phyloP scores from a whole-genome alignment of 2,113 vertebrate species.

The Anser brachyrhynchus region DNA sequence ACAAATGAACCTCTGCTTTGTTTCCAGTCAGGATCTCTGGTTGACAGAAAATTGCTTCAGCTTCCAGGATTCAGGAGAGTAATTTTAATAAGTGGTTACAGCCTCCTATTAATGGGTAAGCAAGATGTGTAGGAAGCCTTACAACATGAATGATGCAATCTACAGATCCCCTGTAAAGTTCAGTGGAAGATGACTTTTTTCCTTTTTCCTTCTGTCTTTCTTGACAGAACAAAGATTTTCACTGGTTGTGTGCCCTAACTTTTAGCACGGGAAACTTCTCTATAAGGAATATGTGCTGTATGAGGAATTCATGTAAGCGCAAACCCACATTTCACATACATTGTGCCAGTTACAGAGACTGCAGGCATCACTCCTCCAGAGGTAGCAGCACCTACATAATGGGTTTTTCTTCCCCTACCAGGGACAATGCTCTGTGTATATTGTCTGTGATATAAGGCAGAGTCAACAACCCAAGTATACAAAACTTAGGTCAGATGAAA shows the following conservation, averaged over 20 bases:
- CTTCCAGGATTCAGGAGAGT: conserved; percentile 17
- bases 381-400: not conserved
- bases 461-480: not conserved
- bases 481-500: not conserved
- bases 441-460: not conserved
- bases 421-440: fast-evolving
- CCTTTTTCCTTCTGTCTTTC: not conserved
- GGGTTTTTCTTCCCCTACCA: not conserved
- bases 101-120: not conserved
- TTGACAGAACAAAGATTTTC: not conserved
- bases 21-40: conserved; percentile 3
- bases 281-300: not conserved
- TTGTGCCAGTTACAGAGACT: not conserved
- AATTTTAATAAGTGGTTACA: conserved; percentile 41
- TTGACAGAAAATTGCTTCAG: conserved; percentile 27
- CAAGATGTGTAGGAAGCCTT: not conserved
- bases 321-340: not conserved
- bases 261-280: not conserved
- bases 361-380: not conserved
- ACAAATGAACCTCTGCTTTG: not conserved
- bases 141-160: not conserved
- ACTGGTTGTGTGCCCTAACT: not conserved
- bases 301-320: not conserved
- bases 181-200: not conserved
- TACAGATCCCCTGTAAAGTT: not conserved